A percentile compares a stretch with the other conserved stretches of the same genome.
Conservation (phyloP, 2,888 invertebrate species). For the Agrotis segetum region DNA sequence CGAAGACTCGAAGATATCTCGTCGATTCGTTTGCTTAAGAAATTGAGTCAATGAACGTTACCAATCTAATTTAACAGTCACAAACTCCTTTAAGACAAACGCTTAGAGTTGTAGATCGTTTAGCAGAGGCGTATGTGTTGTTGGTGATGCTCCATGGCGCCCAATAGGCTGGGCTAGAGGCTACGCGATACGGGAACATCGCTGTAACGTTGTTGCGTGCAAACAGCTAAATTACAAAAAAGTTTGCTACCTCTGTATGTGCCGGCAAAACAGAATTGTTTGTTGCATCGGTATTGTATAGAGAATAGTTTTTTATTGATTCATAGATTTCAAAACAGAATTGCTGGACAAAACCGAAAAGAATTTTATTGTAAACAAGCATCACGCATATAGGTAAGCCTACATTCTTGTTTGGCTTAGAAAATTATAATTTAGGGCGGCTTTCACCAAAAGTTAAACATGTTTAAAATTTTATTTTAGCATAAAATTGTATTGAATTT, state of each 20-base stretch:
- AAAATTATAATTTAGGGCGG: no score
- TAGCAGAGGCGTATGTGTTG: background rate
- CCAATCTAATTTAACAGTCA: constrained; percentile 47
- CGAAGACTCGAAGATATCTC: constrained; percentile 57
- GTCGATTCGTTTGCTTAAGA: constrained; percentile 75
- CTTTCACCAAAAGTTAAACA: no score
- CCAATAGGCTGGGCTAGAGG: constrained; percentile 70
- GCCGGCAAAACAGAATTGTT: constrained; percentile 19
- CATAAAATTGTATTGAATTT: no score
- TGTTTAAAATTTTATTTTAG: no score
- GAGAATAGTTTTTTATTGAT: background rate
- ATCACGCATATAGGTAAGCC: background rate
- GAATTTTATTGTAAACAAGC: background rate
- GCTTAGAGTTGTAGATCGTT: constrained; percentile 23
- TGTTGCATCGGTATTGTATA: constrained; percentile 21
- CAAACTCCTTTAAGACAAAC: background rate
- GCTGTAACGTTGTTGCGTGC: constrained; percentile 70
- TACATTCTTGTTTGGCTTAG: no score
- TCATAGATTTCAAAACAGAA: background rate
- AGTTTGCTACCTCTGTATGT: constrained; percentile 40
- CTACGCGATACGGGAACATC: constrained; percentile 69
- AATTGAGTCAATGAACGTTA: constrained; percentile 74
- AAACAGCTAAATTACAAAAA: constrained; percentile 69
- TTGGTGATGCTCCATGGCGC: constrained; percentile 65
- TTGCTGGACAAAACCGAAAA: no score